A percentile compares a stretch with the other conserved stretches of the same genome.
phyloP scores from a whole-genome alignment of 2,888 invertebrate species.

The Thereva nobilitata region DNA sequence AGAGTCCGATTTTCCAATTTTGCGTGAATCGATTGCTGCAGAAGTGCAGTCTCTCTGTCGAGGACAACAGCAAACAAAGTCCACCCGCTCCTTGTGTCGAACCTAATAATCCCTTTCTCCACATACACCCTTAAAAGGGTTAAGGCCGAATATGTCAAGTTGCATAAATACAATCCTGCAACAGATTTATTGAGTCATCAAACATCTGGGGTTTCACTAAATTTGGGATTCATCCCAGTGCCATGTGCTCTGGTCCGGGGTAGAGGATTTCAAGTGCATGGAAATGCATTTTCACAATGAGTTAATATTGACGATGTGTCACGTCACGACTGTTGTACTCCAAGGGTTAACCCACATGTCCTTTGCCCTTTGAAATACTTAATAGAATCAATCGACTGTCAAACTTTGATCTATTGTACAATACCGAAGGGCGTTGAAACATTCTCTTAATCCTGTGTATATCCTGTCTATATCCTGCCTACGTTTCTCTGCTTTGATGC shows the following conservation, averaged over 20 bases:
- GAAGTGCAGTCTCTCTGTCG: slow-evolving; percentile 5
- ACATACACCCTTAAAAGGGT: neutral
- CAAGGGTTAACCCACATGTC: slow-evolving; percentile 31
- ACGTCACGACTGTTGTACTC: slow-evolving; percentile 3
- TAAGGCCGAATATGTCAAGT: slow-evolving; percentile 23
- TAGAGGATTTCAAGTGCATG: slow-evolving; percentile 3
- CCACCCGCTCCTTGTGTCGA: neutral
- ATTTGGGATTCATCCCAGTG: slow-evolving; percentile 2
- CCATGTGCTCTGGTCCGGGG: neutral
- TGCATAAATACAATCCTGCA: slow-evolving; percentile 22
- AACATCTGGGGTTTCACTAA: slow-evolving; percentile 27
- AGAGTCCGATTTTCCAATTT: slow-evolving; percentile 16
- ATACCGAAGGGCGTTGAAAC: neutral
- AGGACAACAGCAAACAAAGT: slow-evolving; percentile 3
- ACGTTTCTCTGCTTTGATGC: slow-evolving; percentile 1
- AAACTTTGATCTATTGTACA: slow-evolving; percentile 24
- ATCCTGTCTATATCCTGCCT: no score
- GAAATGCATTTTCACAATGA: slow-evolving; percentile 14
- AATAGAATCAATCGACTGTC: slow-evolving; percentile 19
- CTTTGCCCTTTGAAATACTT: neutral
- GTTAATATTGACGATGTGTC: slow-evolving; percentile 27
- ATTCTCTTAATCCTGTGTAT: no score
- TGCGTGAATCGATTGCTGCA: slow-evolving; percentile 23
- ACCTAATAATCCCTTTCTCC: slow-evolving; percentile 21
- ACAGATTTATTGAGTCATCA: slow-evolving; percentile 35